These are phyloP conservation scores for Glyphotaelius pellucidus DNA, from an alignment of 2,888 invertebrate genomes.

Conservation along the genomic window DNA sequence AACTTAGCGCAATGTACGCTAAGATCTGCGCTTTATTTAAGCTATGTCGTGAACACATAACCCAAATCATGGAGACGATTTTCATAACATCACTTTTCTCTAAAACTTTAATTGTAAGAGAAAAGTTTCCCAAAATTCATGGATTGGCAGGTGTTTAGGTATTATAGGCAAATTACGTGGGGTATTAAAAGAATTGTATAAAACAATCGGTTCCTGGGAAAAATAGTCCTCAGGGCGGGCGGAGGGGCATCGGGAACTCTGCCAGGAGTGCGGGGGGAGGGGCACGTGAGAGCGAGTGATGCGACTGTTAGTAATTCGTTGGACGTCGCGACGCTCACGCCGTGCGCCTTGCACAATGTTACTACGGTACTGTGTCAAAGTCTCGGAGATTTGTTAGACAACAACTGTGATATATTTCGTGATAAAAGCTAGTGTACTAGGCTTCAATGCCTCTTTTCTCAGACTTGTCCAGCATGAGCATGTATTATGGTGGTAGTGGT, in stretches of 20 bases:
- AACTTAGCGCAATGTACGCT: not conserved
- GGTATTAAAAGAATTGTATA: constrained; percentile 10
- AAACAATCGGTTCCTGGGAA: constrained; percentile 42
- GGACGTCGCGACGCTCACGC: constrained; percentile 60
- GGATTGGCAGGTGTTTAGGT: not conserved
- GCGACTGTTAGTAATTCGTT: constrained; percentile 67
- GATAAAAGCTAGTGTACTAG: constrained; percentile 29
- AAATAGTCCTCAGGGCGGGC: not conserved
- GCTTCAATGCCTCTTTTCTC: constrained; percentile 82
- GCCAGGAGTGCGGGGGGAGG: constrained; percentile 65
- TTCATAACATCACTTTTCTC: not conserved
- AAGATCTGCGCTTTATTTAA: not conserved
- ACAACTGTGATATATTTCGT: constrained; percentile 48
- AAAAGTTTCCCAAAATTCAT: not conserved
- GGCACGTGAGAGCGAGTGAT: constrained; percentile 58
- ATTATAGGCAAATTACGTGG: not conserved
- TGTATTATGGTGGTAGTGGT: constrained; percentile 73
- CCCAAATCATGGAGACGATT: not conserved
- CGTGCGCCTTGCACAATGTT: constrained; percentile 45
- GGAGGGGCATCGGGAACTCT: constrained; percentile 21
- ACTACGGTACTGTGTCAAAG: constrained; percentile 41
- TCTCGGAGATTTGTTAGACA: constrained; percentile 47
- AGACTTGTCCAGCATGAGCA: constrained; percentile 81
- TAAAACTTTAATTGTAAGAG: not conserved
- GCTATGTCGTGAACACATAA: too few species aligned